These are phyloP conservation scores for Saccopteryx leptura DNA, from an alignment of 2,113 vertebrate species.

Conservation along the genomic window DNA sequence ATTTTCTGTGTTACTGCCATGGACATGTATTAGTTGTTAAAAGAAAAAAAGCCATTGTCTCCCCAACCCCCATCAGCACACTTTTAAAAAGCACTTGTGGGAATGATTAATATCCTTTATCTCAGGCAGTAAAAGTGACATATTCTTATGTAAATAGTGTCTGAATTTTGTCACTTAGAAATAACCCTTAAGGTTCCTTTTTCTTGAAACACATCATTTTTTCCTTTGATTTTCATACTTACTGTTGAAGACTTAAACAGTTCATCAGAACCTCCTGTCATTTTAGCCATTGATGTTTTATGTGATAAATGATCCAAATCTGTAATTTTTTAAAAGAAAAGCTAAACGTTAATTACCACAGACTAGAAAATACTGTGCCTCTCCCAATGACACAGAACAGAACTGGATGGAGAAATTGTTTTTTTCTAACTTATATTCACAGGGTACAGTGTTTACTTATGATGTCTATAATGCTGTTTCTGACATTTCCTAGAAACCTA, in stretches of 20 bases:
- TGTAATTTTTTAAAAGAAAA: conserved; percentile 14
- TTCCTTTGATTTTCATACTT: not conserved
- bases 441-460: not conserved
- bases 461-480: not conserved
- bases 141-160: not conserved
- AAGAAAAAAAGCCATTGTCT: not conserved
- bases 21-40: not conserved
- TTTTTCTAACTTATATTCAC: not conserved
- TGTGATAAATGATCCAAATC: not conserved
- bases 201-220: not conserved
- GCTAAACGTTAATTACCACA: not conserved
- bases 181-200: not conserved
- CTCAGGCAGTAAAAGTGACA: not conserved
- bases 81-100: not conserved
- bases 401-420: not conserved
- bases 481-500: not conserved
- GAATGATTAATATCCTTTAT: not conserved
- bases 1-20: not conserved
- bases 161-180: conserved; percentile 21
- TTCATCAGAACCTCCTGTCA: not conserved
- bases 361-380: not conserved
- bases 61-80: not conserved
- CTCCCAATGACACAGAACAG: not conserved
- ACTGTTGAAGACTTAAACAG: not conserved
- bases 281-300: conserved; percentile 7